Evolutionary conservation across 2,113 vertebrate genomes (phyloP), one percentile per base, ranked within the genome.

Genomic region (Herpetotheres cachinnans): DNA sequence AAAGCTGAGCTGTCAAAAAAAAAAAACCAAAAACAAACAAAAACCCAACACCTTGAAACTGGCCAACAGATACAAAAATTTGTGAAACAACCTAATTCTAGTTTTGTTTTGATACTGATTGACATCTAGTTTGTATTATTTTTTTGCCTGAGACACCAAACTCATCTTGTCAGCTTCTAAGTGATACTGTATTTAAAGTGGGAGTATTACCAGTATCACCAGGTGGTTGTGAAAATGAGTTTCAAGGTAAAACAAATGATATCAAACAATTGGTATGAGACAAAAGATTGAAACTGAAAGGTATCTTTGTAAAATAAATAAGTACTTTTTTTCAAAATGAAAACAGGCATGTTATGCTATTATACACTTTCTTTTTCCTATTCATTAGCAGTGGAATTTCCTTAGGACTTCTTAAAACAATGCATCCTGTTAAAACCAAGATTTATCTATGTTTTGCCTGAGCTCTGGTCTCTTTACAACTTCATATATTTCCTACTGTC

Each of bases 391-490:
- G 55, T 86, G 91, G 83, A 70, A 89, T 86, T 96, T 95, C 65
- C 56, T 82, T 24, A 74, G 81, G 46, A 24, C 49, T 93, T 78
- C 65, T 83, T 27, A 50, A 85, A 83, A 82, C 73, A 79, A 83
- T 62, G 34, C 30, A 25, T 71, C 78, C 52, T 32, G 38, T 81
- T 94, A 59, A 84, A 52, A 49, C 25, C 50, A 80, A 59, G 44
- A 79, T 91, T 96, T 91, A 81, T 73, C 90, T 86, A 5, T 88
- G 85, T 62, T 88, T 47, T 94, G 86, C 89, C 34, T 90, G 56
- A 95, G 90, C 50, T 92, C 56, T 89, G 44, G 17, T 55, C 86
- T 92, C 77, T 61, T 84, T 65, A 36, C n/a, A 84, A n/a, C 16
- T 76, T 86, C 38, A 18, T 63, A 8, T 62, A 32, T 92, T 90